Conservation (phyloP, 2,113 vertebrate genomes). For the Sander lucioperca region DNA sequence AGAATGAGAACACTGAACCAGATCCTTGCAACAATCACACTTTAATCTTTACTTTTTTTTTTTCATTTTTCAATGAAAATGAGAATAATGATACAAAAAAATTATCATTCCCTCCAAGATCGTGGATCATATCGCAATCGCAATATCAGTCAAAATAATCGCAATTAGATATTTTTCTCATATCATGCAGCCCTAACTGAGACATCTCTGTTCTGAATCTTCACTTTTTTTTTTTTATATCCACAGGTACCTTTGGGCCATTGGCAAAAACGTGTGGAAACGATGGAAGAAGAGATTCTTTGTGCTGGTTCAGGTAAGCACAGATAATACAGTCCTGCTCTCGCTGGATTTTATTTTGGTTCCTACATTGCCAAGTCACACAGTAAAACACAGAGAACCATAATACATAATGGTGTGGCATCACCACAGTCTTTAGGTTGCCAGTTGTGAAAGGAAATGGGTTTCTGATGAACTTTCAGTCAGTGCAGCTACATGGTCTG, state of each 20-base stretch:
- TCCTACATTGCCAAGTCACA: background rate
- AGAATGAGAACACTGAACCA: too few species aligned
- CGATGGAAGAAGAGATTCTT: constrained; percentile 99
- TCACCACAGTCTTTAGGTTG: background rate
- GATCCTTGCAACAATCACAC: too few species aligned
- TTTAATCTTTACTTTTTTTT: too few species aligned
- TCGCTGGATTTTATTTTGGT: background rate
- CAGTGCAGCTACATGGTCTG: too few species aligned
- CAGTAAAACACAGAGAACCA: background rate
- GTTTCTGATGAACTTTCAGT: background rate
- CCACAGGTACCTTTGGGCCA: constrained; percentile 95
- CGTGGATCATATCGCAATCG: too few species aligned
- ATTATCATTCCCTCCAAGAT: too few species aligned
- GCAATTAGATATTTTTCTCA: too few species aligned
- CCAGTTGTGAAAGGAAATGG: background rate
- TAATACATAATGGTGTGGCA: background rate
- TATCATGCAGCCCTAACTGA: background rate
- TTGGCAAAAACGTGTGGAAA: constrained; percentile 99
- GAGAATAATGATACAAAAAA: too few species aligned
- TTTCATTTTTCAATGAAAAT: too few species aligned
- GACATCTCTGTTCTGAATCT: background rate
- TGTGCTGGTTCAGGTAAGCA: constrained; percentile 97
- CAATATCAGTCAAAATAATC: too few species aligned
- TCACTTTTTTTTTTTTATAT: constrained; percentile 17
- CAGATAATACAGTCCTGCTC: background rate